Evolutionary conservation across 2,797 vertebrate genomes (phyloP), one percentile per base, ranked within the genome.

Genomic region (Etheostoma nigrum): DNA sequence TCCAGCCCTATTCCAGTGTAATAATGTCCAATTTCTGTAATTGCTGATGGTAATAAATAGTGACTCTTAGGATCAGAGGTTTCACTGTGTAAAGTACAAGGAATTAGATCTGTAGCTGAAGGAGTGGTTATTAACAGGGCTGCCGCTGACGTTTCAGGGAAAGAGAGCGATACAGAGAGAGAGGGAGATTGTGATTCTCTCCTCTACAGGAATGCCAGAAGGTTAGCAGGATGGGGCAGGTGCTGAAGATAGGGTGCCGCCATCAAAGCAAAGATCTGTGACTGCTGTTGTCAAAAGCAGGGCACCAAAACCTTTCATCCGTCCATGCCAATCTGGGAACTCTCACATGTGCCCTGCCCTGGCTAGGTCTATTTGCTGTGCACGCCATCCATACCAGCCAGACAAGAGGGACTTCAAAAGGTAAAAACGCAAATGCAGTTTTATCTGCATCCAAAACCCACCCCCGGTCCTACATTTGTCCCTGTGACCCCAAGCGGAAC

Each of bases 241-340:
- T 81, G 89, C 72, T 80, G 66, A 81, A 86, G 75, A 87, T 67
- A 76, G 78, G 77, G 60, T 23, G 81, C 66, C 40, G 27, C 68
- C 89, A 89, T 88, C 89, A 89, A 88, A 92, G 89, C 77, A 79
- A 23, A 83, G 78, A 85, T 88, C 82, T 88, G 86, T 85, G 87
- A 83, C 83, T 81, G 61, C 73, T 88, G 75, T 83, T 87, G 85
- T 88, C 87, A 86, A 71, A 86, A 85, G 78, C 84, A 81, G 68
- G 54, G 57, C 48, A 70, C 62, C 67, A 54, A 74, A 82, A 86
- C 79, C 88, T 89, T 89, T 92, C 86, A 91, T 91, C 86, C 86
- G 68, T 40, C 73, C 53, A 30, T 77, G 23, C 66, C 49, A 76
- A 68, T 60, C 55, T 18, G 15, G 68, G 72, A 68, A 71, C 68